Percentiles rank a stretch among this genome's conserved stretches.
Evolutionary conservation across 2,113 vertebrate genomes (phyloP).

Genomic region (Otocyon megalotis): DNA sequence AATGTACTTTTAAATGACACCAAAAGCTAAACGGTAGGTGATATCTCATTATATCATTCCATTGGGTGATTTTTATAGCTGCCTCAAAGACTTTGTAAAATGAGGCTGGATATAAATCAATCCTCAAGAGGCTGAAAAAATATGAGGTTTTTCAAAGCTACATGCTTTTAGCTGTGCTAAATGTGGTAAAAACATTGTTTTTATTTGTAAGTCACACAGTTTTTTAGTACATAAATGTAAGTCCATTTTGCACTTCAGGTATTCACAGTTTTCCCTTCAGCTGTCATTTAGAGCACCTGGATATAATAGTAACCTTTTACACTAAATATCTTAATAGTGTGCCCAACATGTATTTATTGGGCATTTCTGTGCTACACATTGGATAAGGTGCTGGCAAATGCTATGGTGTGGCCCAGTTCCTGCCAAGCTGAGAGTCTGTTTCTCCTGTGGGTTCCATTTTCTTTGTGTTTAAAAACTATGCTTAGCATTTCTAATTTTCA

Average conservation of each 20-base stretch:
- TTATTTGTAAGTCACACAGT: conserved; percentile 62
- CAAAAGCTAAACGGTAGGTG: conserved; percentile 64
- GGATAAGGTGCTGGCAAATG: neutral
- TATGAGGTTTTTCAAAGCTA: conserved; percentile 60
- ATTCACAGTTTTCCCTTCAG: neutral
- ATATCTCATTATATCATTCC: conserved; percentile 71
- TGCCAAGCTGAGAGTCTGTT: neutral
- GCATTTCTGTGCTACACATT: neutral
- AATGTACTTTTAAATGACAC: conserved; percentile 56
- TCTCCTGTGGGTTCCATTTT: neutral
- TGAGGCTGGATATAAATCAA: neutral
- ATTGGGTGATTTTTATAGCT: conserved; percentile 47
- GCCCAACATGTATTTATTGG: neutral
- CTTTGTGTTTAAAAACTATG: neutral
- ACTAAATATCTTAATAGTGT: conserved; percentile 17
- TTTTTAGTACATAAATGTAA: conserved; percentile 42
- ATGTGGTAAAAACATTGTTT: conserved; percentile 71
- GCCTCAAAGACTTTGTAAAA: conserved; percentile 54
- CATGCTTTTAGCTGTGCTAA: conserved; percentile 54
- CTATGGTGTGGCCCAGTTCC: neutral
- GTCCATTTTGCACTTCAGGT: conserved; percentile 52
- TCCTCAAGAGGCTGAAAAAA: neutral
- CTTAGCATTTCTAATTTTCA: conserved; percentile 23
- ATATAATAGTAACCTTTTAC: conserved; percentile 1
- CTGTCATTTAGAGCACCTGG: neutral